Evolutionary conservation across 1,140 invertebrate genomes (phyloP).

Genomic region (Apis florea): DNA sequence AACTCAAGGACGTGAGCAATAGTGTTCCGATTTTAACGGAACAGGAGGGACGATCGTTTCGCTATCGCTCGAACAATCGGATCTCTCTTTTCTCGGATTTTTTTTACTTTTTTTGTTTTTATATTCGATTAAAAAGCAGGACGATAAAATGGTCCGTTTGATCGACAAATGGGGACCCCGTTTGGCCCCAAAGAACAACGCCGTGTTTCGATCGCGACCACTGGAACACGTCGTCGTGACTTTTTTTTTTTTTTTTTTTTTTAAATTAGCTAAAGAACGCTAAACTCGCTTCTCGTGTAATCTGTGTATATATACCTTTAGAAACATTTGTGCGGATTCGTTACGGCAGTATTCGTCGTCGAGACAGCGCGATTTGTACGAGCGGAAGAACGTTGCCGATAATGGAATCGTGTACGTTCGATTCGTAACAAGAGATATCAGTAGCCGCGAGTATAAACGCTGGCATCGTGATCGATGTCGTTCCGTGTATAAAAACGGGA

Average conservation of each 20-base stretch:
- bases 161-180: background rate
- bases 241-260: background rate
- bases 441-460: background rate
- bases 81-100: constrained; percentile 12
- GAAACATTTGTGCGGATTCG: constrained; percentile 49
- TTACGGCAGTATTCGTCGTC: constrained; percentile 56
- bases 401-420: constrained; percentile 34
- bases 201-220: background rate
- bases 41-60: background rate
- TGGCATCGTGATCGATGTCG: constrained; percentile 5
- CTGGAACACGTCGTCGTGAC: background rate
- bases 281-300: background rate
- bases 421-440: constrained; percentile 13
- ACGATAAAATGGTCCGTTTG: constrained; percentile 7
- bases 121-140: constrained; percentile 17
- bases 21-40: constrained; percentile 6
- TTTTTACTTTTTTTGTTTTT: background rate
- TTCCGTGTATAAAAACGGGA: background rate
- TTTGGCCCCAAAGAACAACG: constrained; percentile 10
- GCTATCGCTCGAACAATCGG: constrained; percentile 42
- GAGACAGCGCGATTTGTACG: constrained; percentile 28
- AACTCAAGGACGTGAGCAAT: background rate
- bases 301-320: background rate
- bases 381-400: constrained; percentile 2
- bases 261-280: background rate